These are phyloP conservation scores for Agrochola lychnidis DNA, from an alignment of 2,888 invertebrate genomes.

Conservation along the genomic window DNA sequence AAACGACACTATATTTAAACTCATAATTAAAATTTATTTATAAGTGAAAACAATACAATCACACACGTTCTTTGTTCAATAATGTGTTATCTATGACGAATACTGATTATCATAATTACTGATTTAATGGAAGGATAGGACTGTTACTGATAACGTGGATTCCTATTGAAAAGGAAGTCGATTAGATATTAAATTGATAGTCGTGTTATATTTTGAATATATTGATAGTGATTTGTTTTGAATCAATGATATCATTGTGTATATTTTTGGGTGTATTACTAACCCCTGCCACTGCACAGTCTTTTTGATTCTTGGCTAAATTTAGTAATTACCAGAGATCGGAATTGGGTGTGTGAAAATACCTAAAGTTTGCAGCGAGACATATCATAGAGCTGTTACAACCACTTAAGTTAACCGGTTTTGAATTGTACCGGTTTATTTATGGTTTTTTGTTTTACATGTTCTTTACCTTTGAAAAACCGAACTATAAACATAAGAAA, in stretches of 20 bases:
- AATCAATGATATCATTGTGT: constrained; percentile 12
- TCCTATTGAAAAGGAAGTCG: constrained; percentile 53
- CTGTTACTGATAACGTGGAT: constrained; percentile 42
- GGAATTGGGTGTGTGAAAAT: too few species aligned
- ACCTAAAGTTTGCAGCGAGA: too few species aligned
- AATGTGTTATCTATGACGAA: constrained; percentile 53
- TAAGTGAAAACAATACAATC: constrained; percentile 32
- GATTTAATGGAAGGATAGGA: constrained; percentile 46
- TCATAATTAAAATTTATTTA: constrained; percentile 12
- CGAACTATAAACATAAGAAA: too few species aligned
- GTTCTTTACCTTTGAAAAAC: too few species aligned
- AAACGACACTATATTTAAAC: constrained; percentile 2
- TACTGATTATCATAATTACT: constrained; percentile 62
- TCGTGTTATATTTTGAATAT: constrained; percentile 38
- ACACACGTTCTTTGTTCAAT: constrained; percentile 46
- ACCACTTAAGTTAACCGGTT: too few species aligned
- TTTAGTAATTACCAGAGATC: too few species aligned
- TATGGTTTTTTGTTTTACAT: too few species aligned
- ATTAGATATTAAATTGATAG: constrained; percentile 53
- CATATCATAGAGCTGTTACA: too few species aligned
- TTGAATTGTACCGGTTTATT: too few species aligned
- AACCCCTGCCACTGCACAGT: constrained; percentile 20
- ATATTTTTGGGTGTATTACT: constrained; percentile 19
- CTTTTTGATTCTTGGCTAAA: neutral
- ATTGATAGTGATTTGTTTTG: constrained; percentile 42